Evolutionary conservation across 2,113 vertebrate genomes (phyloP).

Genomic region (Hippocampus mohnikei): DNA sequence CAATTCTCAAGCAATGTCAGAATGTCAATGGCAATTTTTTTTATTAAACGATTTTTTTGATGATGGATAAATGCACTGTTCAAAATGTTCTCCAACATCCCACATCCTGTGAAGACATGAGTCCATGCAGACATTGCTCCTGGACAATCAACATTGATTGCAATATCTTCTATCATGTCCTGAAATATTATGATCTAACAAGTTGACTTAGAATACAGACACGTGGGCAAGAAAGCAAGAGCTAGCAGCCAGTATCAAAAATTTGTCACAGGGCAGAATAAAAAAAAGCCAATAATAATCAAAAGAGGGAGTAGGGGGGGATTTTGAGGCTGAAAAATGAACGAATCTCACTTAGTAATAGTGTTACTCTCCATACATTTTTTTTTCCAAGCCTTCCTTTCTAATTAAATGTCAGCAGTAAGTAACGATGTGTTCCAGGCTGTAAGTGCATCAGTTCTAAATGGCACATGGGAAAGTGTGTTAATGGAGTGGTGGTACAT

Average conservation of each 20-base stretch:
- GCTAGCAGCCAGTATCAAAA: neutral
- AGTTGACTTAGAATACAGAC: neutral
- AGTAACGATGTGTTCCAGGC: slow-evolving; percentile 25
- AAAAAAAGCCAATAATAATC: neutral
- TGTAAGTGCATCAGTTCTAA: slow-evolving; percentile 13
- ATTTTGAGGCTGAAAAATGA: neutral
- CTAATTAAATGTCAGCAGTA: slow-evolving; percentile 29
- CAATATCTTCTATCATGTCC: neutral
- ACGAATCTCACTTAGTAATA: neutral
- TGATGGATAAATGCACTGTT: too few relatives aligned
- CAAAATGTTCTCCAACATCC: too few relatives aligned
- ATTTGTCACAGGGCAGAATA: neutral
- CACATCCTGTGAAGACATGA: too few relatives aligned
- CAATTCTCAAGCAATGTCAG: too few relatives aligned
- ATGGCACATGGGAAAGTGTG: slow-evolving; percentile 1
- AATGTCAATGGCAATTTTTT: too few relatives aligned
- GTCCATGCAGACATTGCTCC: neutral
- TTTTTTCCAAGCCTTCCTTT: slow-evolving; percentile 8
- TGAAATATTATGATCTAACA: neutral
- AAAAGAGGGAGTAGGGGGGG: neutral
- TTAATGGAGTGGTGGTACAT: slow-evolving; percentile 6
- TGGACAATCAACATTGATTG: neutral
- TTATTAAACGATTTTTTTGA: too few relatives aligned
- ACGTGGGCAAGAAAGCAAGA: neutral
- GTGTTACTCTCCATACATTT: neutral